phyloP scores from a whole-genome alignment of 1,140 invertebrate genomes.

The Orchesella cincta region DNA sequence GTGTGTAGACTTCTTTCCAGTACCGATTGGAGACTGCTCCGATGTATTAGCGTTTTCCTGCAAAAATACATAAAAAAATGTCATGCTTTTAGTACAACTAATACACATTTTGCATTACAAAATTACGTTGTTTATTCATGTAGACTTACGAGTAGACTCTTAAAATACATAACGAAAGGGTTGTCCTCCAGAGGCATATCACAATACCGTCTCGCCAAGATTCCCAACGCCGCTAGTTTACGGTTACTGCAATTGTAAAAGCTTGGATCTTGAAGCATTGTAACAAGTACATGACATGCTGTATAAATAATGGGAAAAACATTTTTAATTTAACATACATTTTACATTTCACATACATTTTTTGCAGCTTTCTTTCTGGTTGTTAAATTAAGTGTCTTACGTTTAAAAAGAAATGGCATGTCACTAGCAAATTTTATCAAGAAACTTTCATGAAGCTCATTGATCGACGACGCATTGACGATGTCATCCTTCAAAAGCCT shows the following conservation, averaged over 20 bases:
- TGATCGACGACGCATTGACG: not conserved
- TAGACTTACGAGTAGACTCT: constrained; percentile 64
- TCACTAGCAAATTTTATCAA: not conserved
- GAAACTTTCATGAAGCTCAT: constrained; percentile 1
- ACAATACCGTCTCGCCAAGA: constrained; percentile 75
- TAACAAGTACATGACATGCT: constrained; percentile 66
- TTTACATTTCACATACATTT: not conserved
- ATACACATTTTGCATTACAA: not conserved
- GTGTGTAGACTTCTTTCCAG: constrained; percentile 1
- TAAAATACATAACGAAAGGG: constrained; percentile 72
- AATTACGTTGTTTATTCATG: constrained; percentile 3
- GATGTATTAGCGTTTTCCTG: constrained; percentile 7
- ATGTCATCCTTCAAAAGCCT: not conserved
- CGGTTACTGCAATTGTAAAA: constrained; percentile 68
- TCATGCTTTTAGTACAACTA: constrained; percentile 2
- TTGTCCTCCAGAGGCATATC: constrained; percentile 68
- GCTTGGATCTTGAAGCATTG: constrained; percentile 72
- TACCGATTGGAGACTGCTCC: not conserved
- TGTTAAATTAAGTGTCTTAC: not conserved
- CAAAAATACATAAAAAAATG: not conserved
- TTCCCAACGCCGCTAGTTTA: constrained; percentile 67
- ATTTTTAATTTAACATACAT: constrained; percentile 9
- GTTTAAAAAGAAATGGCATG: not conserved
- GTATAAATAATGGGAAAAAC: constrained; percentile 48
- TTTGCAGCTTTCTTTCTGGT: not conserved